Conservation (phyloP, 1,140 invertebrate genomes). For the Lineus longissimus region DNA sequence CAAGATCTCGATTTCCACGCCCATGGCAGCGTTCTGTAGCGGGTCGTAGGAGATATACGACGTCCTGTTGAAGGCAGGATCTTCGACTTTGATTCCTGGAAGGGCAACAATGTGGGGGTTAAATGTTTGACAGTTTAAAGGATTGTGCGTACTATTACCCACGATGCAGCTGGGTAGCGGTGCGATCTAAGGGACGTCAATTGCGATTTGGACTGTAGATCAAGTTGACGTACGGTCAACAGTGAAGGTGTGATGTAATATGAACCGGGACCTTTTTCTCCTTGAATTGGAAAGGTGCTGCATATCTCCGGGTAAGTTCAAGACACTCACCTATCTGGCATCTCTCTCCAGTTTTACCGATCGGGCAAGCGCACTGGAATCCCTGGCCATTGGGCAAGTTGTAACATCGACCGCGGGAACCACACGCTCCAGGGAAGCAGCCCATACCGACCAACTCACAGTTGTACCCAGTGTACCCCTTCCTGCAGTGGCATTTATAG, state of each 20-base stretch:
- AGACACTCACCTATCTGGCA: constrained; percentile 60
- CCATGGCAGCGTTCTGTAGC: constrained; percentile 61
- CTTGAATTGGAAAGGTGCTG: too few species aligned
- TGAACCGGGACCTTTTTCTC: too few species aligned
- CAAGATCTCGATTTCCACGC: constrained; percentile 59
- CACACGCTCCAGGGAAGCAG: constrained; percentile 76
- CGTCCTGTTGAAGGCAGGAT: constrained; percentile 72
- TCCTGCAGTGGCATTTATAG: constrained; percentile 72
- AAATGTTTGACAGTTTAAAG: too few species aligned
- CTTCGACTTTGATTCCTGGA: constrained; percentile 62
- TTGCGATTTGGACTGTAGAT: too few species aligned
- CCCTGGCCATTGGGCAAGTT: constrained; percentile 62
- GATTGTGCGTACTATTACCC: too few species aligned
- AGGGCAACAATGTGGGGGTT: constrained; percentile 66
- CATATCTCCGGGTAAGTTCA: too few species aligned
- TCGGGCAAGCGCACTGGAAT: constrained; percentile 80
- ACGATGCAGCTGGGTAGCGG: too few species aligned
- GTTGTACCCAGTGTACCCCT: constrained; percentile 74
- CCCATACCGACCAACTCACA: constrained; percentile 74
- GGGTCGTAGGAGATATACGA: constrained; percentile 76
- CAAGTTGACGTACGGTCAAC: too few species aligned
- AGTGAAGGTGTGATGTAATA: too few species aligned
- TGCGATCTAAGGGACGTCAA: too few species aligned
- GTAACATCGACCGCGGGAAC: constrained; percentile 75
- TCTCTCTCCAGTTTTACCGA: constrained; percentile 71